These are phyloP conservation scores for Acropora yongei DNA, from an alignment of 64 coral and sea anemone genomes.

Conservation along the genomic window DNA sequence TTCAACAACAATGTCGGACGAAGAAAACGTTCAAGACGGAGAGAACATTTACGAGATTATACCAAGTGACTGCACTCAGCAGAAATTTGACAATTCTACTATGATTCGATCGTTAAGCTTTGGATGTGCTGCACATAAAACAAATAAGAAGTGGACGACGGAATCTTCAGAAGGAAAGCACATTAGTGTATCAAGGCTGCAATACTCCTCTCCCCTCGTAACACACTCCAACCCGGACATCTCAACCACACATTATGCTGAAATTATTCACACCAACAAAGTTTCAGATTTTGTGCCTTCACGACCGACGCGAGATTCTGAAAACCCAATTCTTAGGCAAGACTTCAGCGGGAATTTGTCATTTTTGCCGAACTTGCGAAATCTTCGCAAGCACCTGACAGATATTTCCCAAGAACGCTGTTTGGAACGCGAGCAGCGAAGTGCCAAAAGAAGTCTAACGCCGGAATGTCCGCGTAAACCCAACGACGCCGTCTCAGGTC, in stretches of 20 bases:
- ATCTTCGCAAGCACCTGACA: conserved; percentile 30
- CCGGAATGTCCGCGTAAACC: conserved; percentile 21
- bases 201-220: background rate
- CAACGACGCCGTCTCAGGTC: background rate
- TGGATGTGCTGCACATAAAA: background rate
- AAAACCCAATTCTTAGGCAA: conserved; percentile 91
- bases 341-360: conserved; percentile 63
- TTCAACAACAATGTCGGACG: background rate
- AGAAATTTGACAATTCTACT: background rate
- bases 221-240: background rate
- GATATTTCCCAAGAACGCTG: conserved; percentile 32
- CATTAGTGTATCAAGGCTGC: background rate
- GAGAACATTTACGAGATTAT: conserved; percentile 56
- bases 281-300: conserved; percentile 75
- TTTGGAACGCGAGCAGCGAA: conserved; percentile 16
- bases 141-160: background rate
- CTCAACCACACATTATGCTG: conserved; percentile 70
- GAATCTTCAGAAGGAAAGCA: background rate
- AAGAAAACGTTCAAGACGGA: background rate
- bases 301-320: conserved; percentile 82
- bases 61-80: background rate
- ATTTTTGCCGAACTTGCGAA: conserved; percentile 20
- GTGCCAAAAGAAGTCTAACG: background rate
- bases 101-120: conserved; percentile 32
- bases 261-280: conserved; percentile 67